phyloP scores from a whole-genome alignment of 2,797 vertebrate species.

The Picus viridis region DNA sequence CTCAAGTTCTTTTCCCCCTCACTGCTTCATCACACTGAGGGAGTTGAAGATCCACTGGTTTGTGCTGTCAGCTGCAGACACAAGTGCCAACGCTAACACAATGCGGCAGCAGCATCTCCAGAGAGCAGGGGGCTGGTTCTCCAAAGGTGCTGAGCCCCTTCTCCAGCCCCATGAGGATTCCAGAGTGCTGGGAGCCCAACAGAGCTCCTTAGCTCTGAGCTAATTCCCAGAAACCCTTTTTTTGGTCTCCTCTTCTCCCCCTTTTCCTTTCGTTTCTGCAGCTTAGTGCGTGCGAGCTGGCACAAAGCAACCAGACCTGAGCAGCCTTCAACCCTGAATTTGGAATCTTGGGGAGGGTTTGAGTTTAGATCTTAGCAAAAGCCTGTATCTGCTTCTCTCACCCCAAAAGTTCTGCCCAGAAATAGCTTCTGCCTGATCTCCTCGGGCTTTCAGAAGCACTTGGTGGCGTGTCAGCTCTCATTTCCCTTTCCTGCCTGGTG shows the following conservation, averaged over 20 bases:
- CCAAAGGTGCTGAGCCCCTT: neutral
- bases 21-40: neutral
- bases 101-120: neutral
- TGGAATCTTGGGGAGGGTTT: constrained; percentile 8
- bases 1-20: neutral
- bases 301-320: neutral
- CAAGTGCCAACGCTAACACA: neutral
- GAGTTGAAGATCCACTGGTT: neutral
- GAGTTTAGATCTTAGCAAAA: constrained; percentile 1
- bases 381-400: constrained; percentile 20
- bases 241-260: neutral
- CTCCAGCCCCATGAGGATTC: neutral
- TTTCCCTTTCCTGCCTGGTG: constrained; percentile 2
- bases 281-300: neutral
- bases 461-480: constrained; percentile 18
- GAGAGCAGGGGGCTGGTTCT: neutral
- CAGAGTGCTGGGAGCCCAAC: neutral
- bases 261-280: neutral
- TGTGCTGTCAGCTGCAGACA: neutral
- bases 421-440: constrained; percentile 36
- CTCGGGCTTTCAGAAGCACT: constrained; percentile 15
- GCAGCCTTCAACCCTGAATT: neutral
- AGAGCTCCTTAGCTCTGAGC: neutral
- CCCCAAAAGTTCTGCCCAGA: constrained; percentile 12
- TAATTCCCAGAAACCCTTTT: neutral